A percentile compares a stretch with the other conserved stretches of the same genome.
These are phyloP conservation scores for Stenopsyche tienmushanensis DNA, from an alignment of 1,140 invertebrate genomes.

Conservation along the genomic window DNA sequence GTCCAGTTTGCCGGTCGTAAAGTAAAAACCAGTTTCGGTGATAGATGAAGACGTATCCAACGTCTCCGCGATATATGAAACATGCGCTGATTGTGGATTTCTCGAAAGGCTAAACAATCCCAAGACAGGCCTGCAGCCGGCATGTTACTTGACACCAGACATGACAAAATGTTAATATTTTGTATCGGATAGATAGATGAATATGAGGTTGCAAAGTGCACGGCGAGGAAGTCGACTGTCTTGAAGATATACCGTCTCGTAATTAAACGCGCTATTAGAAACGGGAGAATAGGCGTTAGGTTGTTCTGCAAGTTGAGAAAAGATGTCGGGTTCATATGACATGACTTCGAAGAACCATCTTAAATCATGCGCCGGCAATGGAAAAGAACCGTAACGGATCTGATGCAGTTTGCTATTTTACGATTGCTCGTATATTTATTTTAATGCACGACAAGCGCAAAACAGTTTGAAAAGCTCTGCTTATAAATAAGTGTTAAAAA, in stretches of 20 bases:
- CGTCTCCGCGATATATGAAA: not conserved
- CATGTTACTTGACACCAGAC: too few species aligned
- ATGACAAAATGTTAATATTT: too few species aligned
- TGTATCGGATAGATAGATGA: not conserved
- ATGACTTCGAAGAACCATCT: too few species aligned
- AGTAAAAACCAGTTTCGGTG: slow-evolving; percentile 29
- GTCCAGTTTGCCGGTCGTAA: slow-evolving; percentile 15
- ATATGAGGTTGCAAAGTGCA: not conserved
- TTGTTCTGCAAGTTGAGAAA: not conserved
- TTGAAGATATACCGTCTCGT: not conserved
- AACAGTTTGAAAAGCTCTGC: too few species aligned
- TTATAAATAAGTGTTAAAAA: too few species aligned
- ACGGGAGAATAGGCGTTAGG: not conserved
- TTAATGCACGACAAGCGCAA: too few species aligned
- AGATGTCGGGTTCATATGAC: not conserved
- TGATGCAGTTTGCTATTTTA: too few species aligned
- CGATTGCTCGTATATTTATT: too few species aligned
- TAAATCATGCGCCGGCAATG: too few species aligned
- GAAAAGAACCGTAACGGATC: too few species aligned
- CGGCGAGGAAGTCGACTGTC: not conserved
- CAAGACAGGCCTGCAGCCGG: too few species aligned
- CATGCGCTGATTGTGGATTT: not conserved
- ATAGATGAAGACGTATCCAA: slow-evolving; percentile 32
- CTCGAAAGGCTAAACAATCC: too few species aligned
- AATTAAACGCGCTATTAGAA: slow-evolving; percentile 10